phyloP scores from a whole-genome alignment of 2,888 invertebrate genomes.

The Melieria omissa region DNA sequence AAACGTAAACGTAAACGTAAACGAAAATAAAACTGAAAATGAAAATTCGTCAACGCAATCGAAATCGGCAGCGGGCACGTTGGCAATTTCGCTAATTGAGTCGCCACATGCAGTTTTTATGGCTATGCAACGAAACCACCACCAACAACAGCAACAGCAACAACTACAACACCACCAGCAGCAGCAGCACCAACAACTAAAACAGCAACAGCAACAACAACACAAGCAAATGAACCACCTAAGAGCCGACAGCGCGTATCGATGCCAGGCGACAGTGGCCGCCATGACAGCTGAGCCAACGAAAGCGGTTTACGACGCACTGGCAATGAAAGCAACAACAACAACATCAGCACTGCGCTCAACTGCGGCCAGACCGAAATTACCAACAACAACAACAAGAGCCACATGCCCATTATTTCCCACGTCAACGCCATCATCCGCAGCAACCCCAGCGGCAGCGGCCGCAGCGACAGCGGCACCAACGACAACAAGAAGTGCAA shows the following conservation, averaged over 20 bases:
- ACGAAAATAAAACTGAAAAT: background rate
- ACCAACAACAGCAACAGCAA: slow-evolving; percentile 21
- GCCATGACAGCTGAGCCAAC: background rate
- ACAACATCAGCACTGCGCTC: too few relatives aligned
- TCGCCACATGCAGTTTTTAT: too few relatives aligned
- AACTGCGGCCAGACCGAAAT: background rate
- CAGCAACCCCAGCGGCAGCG: slow-evolving; percentile 17
- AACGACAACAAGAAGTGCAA: slow-evolving; percentile 13
- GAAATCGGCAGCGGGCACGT: background rate
- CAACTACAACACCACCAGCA: slow-evolving; percentile 28
- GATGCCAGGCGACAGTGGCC: background rate
- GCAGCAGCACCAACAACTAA: slow-evolving; percentile 22
- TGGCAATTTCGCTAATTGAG: background rate
- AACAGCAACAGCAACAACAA: slow-evolving; percentile 1
- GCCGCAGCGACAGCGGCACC: slow-evolving; percentile 14
- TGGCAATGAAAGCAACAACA: background rate
- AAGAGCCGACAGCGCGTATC: background rate
- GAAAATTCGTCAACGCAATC: background rate
- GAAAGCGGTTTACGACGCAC: background rate
- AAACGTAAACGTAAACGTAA: too few relatives aligned
- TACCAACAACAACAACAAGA: slow-evolving; percentile 15
- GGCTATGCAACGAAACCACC: background rate
- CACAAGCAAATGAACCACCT: background rate
- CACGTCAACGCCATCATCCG: slow-evolving; percentile 23
- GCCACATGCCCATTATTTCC: slow-evolving; percentile 26